These are phyloP conservation scores for Apostichopus parvimensis DNA, from an alignment of 35 echinoderm and acorn worm genomes.

Conservation along the genomic window DNA sequence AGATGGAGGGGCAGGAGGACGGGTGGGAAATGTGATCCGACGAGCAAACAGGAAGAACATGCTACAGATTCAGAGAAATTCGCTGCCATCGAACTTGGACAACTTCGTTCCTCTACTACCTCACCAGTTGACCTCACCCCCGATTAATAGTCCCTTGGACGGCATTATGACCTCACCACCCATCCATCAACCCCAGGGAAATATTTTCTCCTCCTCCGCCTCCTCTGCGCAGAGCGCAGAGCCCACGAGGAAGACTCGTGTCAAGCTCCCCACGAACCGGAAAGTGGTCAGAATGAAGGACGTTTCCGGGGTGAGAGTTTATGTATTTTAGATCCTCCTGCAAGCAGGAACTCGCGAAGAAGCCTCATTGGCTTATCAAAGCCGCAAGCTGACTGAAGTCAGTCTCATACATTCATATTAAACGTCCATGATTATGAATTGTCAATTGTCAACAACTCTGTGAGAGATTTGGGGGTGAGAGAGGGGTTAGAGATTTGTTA, in stretches of 20 bases:
- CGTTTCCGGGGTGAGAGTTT: background rate
- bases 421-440: too few relatives aligned
- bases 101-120: constrained; percentile 40
- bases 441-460: too few relatives aligned
- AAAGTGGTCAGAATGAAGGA: constrained; percentile 49
- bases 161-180: constrained; percentile 25
- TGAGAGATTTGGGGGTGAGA: too few relatives aligned
- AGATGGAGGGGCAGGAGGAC: background rate
- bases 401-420: too few relatives aligned
- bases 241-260: background rate
- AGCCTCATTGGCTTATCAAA: too few relatives aligned
- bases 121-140: background rate
- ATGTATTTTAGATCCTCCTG: too few relatives aligned
- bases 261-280: constrained; percentile 41
- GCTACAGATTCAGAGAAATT: constrained; percentile 6
- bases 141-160: constrained; percentile 25
- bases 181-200: constrained; percentile 6
- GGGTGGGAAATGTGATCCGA: background rate
- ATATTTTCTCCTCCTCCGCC: constrained; percentile 8
- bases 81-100: background rate
- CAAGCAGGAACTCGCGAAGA: too few relatives aligned
- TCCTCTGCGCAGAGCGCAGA: background rate
- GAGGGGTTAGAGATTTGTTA: too few relatives aligned
- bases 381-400: too few relatives aligned
- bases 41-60: constrained; percentile 8